phyloP scores from a whole-genome alignment of 2,888 invertebrate genomes.

The Monochamus alternatus region DNA sequence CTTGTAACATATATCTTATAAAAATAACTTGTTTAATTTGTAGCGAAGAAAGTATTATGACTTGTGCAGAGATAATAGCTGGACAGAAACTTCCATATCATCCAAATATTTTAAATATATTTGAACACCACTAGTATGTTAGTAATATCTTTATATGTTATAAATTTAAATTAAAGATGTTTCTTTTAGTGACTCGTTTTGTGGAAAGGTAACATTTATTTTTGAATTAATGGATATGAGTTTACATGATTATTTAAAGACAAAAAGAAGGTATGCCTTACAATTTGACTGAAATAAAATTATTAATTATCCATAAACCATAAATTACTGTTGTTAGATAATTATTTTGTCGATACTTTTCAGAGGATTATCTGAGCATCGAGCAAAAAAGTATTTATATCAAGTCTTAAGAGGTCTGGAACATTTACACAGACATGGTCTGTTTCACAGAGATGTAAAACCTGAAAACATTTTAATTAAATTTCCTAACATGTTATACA shows the following conservation, averaged over 20 bases:
- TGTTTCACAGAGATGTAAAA: constrained; percentile 81
- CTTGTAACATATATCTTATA: neutral
- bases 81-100: constrained; percentile 76
- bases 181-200: constrained; percentile 73
- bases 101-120: constrained; percentile 76
- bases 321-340: too few relatives aligned
- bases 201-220: constrained; percentile 76
- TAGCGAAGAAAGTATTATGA: constrained; percentile 71
- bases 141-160: constrained; percentile 41
- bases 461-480: constrained; percentile 81
- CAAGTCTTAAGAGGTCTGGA: constrained; percentile 77
- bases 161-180: constrained; percentile 45
- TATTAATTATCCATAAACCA: neutral
- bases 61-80: constrained; percentile 76
- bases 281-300: neutral
- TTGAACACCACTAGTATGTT: constrained; percentile 78
- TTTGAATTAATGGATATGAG: constrained; percentile 83
- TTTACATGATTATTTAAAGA: constrained; percentile 76
- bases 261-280: constrained; percentile 46
- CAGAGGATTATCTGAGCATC: constrained; percentile 72
- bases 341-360: constrained; percentile 48
- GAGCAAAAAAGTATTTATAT: constrained; percentile 75
- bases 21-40: constrained; percentile 50
- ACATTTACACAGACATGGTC: constrained; percentile 76
- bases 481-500: constrained; percentile 64